Base-by-base conservation (phyloP, 2,797 vertebrate species). In the Coregonus ussuriensis region DNA sequence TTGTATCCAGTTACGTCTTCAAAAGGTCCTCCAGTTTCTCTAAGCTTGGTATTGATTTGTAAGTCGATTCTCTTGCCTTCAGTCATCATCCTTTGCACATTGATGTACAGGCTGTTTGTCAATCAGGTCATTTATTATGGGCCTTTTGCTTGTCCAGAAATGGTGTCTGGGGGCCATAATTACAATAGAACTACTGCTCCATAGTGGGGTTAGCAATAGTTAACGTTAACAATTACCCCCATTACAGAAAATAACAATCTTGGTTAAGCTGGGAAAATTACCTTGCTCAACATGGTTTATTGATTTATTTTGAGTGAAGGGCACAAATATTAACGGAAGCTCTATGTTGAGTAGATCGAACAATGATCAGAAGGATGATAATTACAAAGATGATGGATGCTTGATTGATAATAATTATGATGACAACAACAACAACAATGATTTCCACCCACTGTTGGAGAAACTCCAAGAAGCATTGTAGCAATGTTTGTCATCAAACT, bases 1-100 rank as follows among this genome's bases (percentile, higher is more conserved):
- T 71, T 72, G 81, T 78, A 81, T 82, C 56, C 67, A 52, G 52
- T 81, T 85, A 76, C 47, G 29, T 79, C 54, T 84, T 82, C 81
- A 79, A 77, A 81, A 84, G 78, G 71, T 84, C 66, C 75, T 77
- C 63, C 51, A 78, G 79, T 82, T 85, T 89, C 82, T 88, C 69
- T 33, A 72, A 83, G 84, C 84, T 76, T 52, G n/a, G 65, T 88
- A 91, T 89, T 82, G 88, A 93, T 91, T 84, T 80, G 77, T 79
- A 75, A 77, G 65, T 83, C 77, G 71, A 85, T 84, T 81, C 21
- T 76, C 70, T 74, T 66, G 65, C 77, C 74, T 72, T 35, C 25
- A 82, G 71, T 79, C 71, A 68, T 81, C 62, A 66, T 80, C 74
- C 71, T 77, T 81, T 73, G 63, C 77, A 79, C 76, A 70, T 71